Conservation (phyloP, 2,797 vertebrate species). For the Nothura maculosa region DNA sequence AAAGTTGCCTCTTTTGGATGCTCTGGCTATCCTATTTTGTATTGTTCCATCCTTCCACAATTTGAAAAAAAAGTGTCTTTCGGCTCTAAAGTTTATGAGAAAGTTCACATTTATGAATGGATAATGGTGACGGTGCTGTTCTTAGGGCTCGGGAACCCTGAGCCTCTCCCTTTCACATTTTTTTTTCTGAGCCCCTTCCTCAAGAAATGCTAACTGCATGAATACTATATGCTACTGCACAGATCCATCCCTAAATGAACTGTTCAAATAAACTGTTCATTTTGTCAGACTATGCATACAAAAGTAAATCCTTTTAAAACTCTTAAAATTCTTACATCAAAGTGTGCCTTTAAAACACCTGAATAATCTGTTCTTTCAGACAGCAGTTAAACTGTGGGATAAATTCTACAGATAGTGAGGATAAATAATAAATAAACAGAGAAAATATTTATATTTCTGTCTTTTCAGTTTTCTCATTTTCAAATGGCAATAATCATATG, state of each 20-base stretch:
- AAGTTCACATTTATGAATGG: neutral
- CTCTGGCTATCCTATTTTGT: neutral
- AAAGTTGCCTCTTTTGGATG: neutral
- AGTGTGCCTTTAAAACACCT: neutral
- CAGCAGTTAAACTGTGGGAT: neutral
- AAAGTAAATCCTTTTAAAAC: neutral
- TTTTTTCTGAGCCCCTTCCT: neutral
- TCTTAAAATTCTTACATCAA: neutral
- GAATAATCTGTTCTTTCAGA: neutral
- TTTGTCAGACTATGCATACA: neutral
- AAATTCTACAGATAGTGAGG: neutral
- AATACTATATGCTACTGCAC: neutral
- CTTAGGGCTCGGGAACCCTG: too few relatives aligned
- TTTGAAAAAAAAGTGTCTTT: neutral
- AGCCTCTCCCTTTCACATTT: too few relatives aligned
- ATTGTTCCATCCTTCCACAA: neutral
- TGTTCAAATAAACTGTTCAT: neutral
- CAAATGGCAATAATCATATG: neutral
- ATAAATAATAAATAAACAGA: neutral
- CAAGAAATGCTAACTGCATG: neutral
- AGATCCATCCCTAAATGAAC: neutral
- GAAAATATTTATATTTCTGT: neutral
- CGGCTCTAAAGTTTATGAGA: neutral
- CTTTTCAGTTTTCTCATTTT: neutral
- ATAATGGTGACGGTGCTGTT: neutral